Base-by-base conservation (phyloP, 1,140 invertebrate genomes). In the Idris sp. region DNA sequence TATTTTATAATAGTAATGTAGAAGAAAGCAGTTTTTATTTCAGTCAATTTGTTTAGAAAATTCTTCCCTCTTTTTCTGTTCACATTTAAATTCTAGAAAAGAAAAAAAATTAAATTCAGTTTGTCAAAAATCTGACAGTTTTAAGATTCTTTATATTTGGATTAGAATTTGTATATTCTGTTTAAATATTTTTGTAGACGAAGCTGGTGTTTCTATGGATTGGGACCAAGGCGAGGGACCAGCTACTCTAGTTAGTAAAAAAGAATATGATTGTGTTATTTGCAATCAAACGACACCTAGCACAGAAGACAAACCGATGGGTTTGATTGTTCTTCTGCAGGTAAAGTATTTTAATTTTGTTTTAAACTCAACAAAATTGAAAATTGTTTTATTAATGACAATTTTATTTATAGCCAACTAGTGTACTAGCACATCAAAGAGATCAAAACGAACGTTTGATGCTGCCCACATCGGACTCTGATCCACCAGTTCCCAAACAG, bases 191-290 rank as follows among this genome's bases (percentile, higher is more conserved):
- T 28, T 65, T 18, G 5, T 4, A 86, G 88, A 88, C 40, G 90
- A 89, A 64, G 88, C 88, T 28, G 88, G 81, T 3, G 80, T 74
- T 26, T 87, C 84, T 19, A 93, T 93, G 92, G 92, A 93, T 49
- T 92, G 92, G 89, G 89, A 89, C 46, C 89, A 91, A 22, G 90
- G 91, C 30, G 91, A 92, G 30, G 88, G 89, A 43, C 51, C 80
- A 14, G 74, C 78, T 5, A 84, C 84, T 76, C 64, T 87, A 25
- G 76, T 86, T 77, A 92, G 89, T 81, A 91, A 91, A 84, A 91
- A 91, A 81, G 94, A 96, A 84, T 98, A 97, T 84, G 95, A 98
- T 84, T 99, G 97, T 89, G 96, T 97, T 40, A 98, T 98, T 79
- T 99, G 97, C 86, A 96, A 94, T 87, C 94, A 96, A 87, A 95